These are phyloP conservation scores for Eristalinus aeneus DNA, from an alignment of 2,888 invertebrate species.

Conservation along the genomic window DNA sequence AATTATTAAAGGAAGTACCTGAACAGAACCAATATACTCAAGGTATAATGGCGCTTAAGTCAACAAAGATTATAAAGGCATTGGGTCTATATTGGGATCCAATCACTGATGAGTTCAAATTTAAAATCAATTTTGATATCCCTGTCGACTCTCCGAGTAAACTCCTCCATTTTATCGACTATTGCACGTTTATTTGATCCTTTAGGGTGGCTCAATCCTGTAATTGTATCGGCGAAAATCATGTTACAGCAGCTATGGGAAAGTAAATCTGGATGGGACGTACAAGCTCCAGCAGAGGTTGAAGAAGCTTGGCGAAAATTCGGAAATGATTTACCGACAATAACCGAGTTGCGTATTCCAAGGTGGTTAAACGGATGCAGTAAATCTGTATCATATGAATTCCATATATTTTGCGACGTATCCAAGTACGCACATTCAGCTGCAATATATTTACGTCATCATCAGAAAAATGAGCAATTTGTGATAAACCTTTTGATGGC, in stretches of 20 bases:
- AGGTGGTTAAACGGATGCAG: too few relatives aligned
- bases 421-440: too few relatives aligned
- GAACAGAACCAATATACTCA: neutral
- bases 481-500: neutral
- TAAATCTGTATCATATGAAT: too few relatives aligned
- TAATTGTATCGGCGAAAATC: constrained; percentile 9
- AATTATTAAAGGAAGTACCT: constrained; percentile 18
- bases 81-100: constrained; percentile 37
- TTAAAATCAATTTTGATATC: constrained; percentile 23
- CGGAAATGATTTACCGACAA: too few relatives aligned
- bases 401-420: too few relatives aligned
- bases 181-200: constrained; percentile 32
- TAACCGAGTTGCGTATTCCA: too few relatives aligned
- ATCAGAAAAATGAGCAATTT: neutral
- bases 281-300: neutral
- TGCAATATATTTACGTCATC: too few relatives aligned
- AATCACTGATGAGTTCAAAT: constrained; percentile 16
- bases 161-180: constrained; percentile 29
- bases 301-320: too few relatives aligned
- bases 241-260: neutral
- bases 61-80: constrained; percentile 18
- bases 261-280: constrained; percentile 5
- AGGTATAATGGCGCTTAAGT: neutral
- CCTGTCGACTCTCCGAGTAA: constrained; percentile 2
- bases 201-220: constrained; percentile 17